These are phyloP conservation scores for Halcyon malimbica DNA, from an alignment of 2,113 vertebrate genomes.

Conservation along the genomic window DNA sequence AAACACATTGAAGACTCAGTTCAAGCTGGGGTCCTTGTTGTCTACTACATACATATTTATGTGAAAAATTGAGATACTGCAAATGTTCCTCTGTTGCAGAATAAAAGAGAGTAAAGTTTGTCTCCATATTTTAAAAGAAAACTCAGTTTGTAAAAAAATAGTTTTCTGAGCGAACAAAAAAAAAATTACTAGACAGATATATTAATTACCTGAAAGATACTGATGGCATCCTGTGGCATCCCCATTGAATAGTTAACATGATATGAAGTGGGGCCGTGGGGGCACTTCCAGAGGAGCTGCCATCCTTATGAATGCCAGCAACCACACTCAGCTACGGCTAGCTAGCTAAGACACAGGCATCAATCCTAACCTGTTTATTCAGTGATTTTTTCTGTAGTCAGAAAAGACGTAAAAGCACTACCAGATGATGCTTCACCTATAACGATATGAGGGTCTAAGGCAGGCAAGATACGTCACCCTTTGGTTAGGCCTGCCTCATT, in stretches of 20 bases:
- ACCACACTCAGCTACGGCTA: neutral
- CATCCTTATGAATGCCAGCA: neutral
- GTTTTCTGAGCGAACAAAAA: neutral
- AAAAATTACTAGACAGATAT: neutral
- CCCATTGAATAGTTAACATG: neutral
- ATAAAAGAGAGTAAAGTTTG: neutral
- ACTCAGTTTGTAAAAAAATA: neutral
- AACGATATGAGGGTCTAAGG: neutral
- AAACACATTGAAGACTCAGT: neutral
- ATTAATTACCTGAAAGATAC: neutral
- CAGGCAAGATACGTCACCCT: neutral
- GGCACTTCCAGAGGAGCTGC: neutral
- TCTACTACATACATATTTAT: neutral
- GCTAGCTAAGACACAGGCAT: neutral
- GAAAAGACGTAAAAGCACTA: neutral
- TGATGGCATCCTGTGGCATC: neutral
- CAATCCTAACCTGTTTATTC: neutral
- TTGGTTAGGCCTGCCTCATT: neutral
- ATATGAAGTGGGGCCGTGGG: neutral
- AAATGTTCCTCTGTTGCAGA: neutral
- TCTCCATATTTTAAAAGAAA: neutral
- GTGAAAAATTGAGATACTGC: neutral
- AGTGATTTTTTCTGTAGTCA: neutral
- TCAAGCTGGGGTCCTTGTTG: neutral
- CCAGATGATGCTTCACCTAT: neutral